phyloP scores from a whole-genome alignment of 2,113 vertebrate species.

The Dasyurus viverrinus region DNA sequence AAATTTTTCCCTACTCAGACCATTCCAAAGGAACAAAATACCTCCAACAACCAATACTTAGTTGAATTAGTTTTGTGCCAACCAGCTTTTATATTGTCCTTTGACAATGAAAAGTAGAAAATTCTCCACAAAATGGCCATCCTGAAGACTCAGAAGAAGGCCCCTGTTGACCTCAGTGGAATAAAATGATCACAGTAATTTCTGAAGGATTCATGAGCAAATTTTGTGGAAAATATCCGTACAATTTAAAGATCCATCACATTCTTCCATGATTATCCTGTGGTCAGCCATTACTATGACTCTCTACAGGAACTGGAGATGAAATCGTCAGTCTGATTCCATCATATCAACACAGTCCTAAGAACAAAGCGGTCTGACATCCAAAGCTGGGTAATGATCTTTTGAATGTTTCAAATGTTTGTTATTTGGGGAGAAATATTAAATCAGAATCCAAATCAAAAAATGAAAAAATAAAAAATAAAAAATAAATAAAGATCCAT shows the following conservation, averaged over 20 bases:
- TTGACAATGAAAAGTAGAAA: not conserved
- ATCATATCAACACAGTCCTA: not conserved
- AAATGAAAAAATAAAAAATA: no score
- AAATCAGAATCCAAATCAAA: not conserved
- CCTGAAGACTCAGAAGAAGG: not conserved
- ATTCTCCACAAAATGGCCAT: not conserved
- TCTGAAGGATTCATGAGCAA: not conserved
- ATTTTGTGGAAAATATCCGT: not conserved
- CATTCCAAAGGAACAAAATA: not conserved
- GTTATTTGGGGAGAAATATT: not conserved
- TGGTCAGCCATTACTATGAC: not conserved
- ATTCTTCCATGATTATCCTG: not conserved
- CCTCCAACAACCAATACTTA: not conserved
- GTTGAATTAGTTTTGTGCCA: not conserved
- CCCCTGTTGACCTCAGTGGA: not conserved
- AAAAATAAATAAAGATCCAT: no score
- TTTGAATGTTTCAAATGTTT: not conserved
- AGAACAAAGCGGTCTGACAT: not conserved
- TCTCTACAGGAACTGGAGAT: not conserved
- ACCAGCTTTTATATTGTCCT: not conserved
- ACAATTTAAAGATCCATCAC: not conserved
- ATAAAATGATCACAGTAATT: not conserved
- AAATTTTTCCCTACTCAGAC: not conserved
- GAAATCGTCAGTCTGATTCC: not conserved
- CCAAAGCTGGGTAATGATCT: not conserved